Percentiles rank a stretch among this genome's conserved stretches.
These are phyloP conservation scores for Drosophila longiperda DNA, from an alignment of 2,888 invertebrate genomes.

Conservation along the genomic window DNA sequence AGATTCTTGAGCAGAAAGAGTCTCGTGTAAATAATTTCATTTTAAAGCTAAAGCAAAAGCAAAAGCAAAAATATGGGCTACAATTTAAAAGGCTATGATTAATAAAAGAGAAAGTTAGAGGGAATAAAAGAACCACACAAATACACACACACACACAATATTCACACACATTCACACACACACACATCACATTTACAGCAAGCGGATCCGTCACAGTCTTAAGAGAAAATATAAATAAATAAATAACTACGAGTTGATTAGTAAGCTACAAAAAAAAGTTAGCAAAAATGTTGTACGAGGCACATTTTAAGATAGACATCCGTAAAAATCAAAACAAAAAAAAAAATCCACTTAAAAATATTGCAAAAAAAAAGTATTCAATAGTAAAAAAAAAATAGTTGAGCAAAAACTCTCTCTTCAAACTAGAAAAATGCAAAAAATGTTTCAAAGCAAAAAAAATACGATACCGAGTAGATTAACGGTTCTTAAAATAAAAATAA, in stretches of 20 bases:
- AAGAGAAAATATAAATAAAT: slow-evolving; percentile 15
- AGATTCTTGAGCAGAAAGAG: slow-evolving; percentile 6
- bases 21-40: slow-evolving; percentile 59
- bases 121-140: slow-evolving; percentile 10
- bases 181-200: slow-evolving; percentile 28
- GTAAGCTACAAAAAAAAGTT: not conserved
- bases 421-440: slow-evolving; percentile 6
- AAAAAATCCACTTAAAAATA: slow-evolving; percentile 4
- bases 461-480: slow-evolving; percentile 29
- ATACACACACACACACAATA: slow-evolving; percentile 12
- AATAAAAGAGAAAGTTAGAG: slow-evolving; percentile 14
- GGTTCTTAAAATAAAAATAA: slow-evolving; percentile 7
- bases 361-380: slow-evolving; percentile 12
- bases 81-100: slow-evolving; percentile 28
- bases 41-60: slow-evolving; percentile 18
- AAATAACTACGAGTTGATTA: slow-evolving; percentile 17
- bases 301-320: slow-evolving; percentile 33
- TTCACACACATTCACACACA: slow-evolving; percentile 20
- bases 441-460: slow-evolving; percentile 52
- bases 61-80: slow-evolving; percentile 29
- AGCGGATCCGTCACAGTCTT: slow-evolving; percentile 72
- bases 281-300: slow-evolving; percentile 31
- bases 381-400: slow-evolving; percentile 27
- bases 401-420: slow-evolving; percentile 2
- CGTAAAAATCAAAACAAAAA: slow-evolving; percentile 23